Evolutionary conservation across 2,888 invertebrate genomes (phyloP).

Genomic region (Craniophora ligustri): DNA sequence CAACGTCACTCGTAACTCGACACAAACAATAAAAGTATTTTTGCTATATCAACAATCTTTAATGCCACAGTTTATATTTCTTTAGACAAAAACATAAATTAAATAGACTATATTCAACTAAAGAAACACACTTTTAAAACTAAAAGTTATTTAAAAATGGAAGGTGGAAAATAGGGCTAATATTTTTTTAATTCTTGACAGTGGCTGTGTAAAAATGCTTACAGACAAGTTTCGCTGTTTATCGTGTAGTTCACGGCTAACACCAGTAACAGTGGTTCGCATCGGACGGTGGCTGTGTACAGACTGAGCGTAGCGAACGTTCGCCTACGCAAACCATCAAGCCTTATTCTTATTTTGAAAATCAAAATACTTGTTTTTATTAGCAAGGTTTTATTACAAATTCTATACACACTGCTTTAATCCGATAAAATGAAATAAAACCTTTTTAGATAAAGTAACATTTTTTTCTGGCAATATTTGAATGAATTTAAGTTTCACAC

Average conservation of each 20-base stretch:
- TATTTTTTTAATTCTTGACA: conserved; percentile 3
- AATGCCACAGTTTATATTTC: conserved; percentile 24
- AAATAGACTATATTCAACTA: no score
- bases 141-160: conserved; percentile 18
- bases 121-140: conserved; percentile 25
- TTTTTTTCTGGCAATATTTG: neutral
- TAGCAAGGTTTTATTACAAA: conserved; percentile 12
- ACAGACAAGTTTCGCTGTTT: conserved; percentile 53
- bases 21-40: conserved; percentile 44
- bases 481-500: neutral
- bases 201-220: conserved; percentile 8
- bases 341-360: conserved; percentile 51
- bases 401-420: no score
- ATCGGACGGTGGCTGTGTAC: conserved; percentile 59
- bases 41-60: conserved; percentile 16
- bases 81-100: no score
- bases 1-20: conserved; percentile 40
- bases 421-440: no score
- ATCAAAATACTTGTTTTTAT: conserved; percentile 26
- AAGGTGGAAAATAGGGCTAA: conserved; percentile 1
- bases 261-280: conserved; percentile 59
- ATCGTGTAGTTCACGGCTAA: conserved; percentile 48
- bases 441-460: conserved; percentile 2
- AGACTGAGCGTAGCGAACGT: conserved; percentile 57
- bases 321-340: conserved; percentile 37